Conservation (phyloP, 2,797 vertebrate species). For the Manis crassicaudata region DNA sequence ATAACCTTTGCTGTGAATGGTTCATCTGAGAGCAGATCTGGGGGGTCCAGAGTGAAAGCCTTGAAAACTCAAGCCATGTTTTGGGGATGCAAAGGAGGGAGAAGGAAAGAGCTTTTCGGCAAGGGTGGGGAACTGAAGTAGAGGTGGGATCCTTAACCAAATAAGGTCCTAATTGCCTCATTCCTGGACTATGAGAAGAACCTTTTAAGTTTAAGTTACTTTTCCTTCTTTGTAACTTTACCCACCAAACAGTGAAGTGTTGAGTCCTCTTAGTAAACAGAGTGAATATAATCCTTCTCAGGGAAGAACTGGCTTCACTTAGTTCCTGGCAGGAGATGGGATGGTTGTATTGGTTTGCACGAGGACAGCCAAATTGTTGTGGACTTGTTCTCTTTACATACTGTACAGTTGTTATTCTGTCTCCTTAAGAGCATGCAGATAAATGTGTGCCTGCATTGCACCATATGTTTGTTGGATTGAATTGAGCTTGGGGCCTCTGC, state of each 20-base stretch:
- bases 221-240: slow-evolving; percentile 40
- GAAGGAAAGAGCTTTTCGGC: slow-evolving; percentile 28
- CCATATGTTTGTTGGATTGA: background rate
- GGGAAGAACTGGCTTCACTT: background rate
- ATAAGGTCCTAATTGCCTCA: slow-evolving; percentile 42
- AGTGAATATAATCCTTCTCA: background rate
- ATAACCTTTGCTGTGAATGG: background rate
- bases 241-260: background rate
- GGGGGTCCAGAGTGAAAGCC: background rate
- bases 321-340: background rate
- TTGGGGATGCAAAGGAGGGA: background rate
- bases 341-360: background rate
- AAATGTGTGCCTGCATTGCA: background rate
- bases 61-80: background rate
- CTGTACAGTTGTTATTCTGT: background rate
- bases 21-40: background rate
- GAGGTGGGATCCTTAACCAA: slow-evolving; percentile 30
- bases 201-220: slow-evolving; percentile 51
- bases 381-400: background rate
- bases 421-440: background rate
- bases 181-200: slow-evolving; percentile 58
- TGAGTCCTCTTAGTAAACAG: slow-evolving; percentile 8
- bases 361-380: background rate
- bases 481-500: background rate
- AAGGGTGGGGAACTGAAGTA: background rate